These are phyloP conservation scores for Drosophila pseudotakahashii DNA, from an alignment of 2,888 invertebrate species.

Conservation along the genomic window DNA sequence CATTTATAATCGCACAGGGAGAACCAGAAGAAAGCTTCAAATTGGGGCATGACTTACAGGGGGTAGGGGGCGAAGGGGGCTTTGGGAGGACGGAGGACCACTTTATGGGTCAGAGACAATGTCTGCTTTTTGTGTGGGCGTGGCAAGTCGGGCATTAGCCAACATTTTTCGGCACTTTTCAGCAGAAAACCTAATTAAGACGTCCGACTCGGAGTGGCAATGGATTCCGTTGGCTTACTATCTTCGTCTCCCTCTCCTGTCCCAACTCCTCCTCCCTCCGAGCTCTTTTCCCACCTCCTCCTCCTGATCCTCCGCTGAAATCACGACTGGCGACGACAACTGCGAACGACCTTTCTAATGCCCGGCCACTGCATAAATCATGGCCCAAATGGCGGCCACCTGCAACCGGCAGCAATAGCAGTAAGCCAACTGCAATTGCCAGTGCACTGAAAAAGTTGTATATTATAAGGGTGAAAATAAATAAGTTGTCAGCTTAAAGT, in stretches of 20 bases:
- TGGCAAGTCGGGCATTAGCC: slow-evolving; percentile 59
- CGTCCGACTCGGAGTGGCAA: slow-evolving; percentile 32
- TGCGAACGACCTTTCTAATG: slow-evolving; percentile 69
- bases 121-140: slow-evolving; percentile 50
- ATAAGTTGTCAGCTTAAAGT: too few species aligned
- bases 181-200: slow-evolving; percentile 71
- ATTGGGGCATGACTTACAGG: slow-evolving; percentile 55
- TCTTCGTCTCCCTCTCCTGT: background rate
- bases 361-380: slow-evolving; percentile 67
- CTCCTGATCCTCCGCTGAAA: slow-evolving; percentile 41
- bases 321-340: slow-evolving; percentile 54
- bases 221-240: slow-evolving; percentile 13
- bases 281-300: slow-evolving; percentile 1
- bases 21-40: slow-evolving; percentile 54
- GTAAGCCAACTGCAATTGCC: slow-evolving; percentile 24
- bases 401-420: slow-evolving; percentile 33
- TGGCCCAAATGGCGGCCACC: slow-evolving; percentile 44
- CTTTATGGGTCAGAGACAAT: slow-evolving; percentile 58
- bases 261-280: background rate
- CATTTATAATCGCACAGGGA: slow-evolving; percentile 57
- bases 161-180: slow-evolving; percentile 54
- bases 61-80: background rate
- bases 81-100: slow-evolving; percentile 19
- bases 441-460: slow-evolving; percentile 5
- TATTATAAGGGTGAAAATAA: too few species aligned